phyloP scores from a whole-genome alignment of 1,140 invertebrate genomes.

The Pseudobourletiella spinata region DNA sequence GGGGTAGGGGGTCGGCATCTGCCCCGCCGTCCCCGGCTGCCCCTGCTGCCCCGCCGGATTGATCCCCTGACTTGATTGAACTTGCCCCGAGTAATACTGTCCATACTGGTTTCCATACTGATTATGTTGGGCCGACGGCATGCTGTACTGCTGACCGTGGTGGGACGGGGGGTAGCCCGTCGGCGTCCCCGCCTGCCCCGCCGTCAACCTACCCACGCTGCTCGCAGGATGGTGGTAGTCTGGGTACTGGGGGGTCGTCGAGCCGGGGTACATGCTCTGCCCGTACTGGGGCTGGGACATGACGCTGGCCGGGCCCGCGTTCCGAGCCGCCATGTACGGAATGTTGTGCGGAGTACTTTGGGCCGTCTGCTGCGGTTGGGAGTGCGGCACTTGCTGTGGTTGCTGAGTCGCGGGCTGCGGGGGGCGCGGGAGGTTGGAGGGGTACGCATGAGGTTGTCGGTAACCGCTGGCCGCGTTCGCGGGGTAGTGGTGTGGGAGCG shows the following conservation, averaged over 20 bases:
- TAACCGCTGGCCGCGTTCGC: slow-evolving; percentile 30
- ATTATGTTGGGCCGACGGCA: slow-evolving; percentile 25
- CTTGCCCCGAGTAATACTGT: slow-evolving; percentile 35
- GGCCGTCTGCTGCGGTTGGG: slow-evolving; percentile 29
- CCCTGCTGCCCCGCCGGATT: neutral
- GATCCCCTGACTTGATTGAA: slow-evolving; percentile 11
- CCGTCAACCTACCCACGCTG: slow-evolving; percentile 9
- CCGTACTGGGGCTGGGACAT: slow-evolving; percentile 41
- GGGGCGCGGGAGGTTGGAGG: slow-evolving; percentile 24
- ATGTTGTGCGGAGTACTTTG: slow-evolving; percentile 35
- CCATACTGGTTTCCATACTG: slow-evolving; percentile 35
- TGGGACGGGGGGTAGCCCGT: slow-evolving; percentile 15
- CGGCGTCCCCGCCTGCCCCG: slow-evolving; percentile 8
- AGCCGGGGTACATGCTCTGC: slow-evolving; percentile 36
- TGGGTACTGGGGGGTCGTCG: slow-evolving; percentile 34
- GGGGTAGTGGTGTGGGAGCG: slow-evolving; percentile 35
- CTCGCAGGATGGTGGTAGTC: slow-evolving; percentile 30
- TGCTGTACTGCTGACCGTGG: slow-evolving; percentile 28
- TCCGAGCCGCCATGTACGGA: slow-evolving; percentile 49
- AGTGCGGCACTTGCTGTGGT: slow-evolving; percentile 31
- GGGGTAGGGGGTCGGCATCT: slow-evolving; percentile 27
- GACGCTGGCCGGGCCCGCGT: slow-evolving; percentile 43
- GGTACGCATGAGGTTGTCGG: slow-evolving; percentile 32
- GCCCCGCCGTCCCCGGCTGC: slow-evolving; percentile 5
- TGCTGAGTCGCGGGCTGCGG: slow-evolving; percentile 21